Evolutionary conservation across 2,797 vertebrate genomes (phyloP).

Genomic region (Esox masquinongy): DNA sequence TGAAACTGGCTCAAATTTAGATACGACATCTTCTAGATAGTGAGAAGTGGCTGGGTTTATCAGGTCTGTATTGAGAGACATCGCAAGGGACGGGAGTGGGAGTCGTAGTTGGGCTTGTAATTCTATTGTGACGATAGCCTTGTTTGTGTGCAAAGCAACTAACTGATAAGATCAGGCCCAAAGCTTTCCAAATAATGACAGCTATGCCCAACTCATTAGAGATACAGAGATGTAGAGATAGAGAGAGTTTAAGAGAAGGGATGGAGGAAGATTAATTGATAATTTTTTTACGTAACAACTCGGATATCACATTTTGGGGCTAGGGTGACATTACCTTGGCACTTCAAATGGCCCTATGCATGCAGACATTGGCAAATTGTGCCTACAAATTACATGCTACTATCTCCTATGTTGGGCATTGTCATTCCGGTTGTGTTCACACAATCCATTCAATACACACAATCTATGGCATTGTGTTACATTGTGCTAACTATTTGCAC

Average conservation of each 20-base stretch:
- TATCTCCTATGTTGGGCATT: background rate
- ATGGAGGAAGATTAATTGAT: background rate
- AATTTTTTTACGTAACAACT: too few species aligned
- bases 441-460: slow-evolving; percentile 34
- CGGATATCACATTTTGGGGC: too few species aligned
- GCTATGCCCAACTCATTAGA: slow-evolving; percentile 23
- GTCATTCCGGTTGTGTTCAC: background rate
- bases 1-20: too few species aligned
- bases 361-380: background rate
- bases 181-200: slow-evolving; percentile 13
- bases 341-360: too few species aligned
- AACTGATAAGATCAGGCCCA: slow-evolving; percentile 19
- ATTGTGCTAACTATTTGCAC: slow-evolving; percentile 54
- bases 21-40: background rate
- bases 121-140: background rate
- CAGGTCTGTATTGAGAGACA: slow-evolving; percentile 21
- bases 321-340: too few species aligned
- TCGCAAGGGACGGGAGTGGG: slow-evolving; percentile 21
- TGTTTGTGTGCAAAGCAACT: slow-evolving; percentile 3
- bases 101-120: slow-evolving; percentile 8
- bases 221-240: background rate
- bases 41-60: slow-evolving; percentile 16
- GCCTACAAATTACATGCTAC: background rate
- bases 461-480: slow-evolving; percentile 18
- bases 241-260: background rate